These are phyloP conservation scores for Poeciliopsis paucimaculata DNA, from an alignment of 2,797 vertebrate species.

Conservation along the genomic window DNA sequence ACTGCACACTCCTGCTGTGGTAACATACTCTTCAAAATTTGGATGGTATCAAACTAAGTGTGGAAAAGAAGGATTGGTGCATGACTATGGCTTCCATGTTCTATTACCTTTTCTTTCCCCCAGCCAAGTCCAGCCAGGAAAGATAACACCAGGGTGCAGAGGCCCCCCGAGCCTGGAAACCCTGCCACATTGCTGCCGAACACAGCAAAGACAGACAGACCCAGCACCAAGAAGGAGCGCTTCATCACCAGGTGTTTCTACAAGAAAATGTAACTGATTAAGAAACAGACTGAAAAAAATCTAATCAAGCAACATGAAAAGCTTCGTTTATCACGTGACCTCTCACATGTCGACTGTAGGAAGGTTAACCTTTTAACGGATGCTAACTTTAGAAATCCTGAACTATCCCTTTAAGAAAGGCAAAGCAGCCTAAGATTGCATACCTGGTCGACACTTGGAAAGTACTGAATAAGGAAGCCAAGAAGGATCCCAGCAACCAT, in stretches of 20 bases:
- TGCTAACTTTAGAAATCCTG: background rate
- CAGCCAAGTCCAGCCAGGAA: slow-evolving; percentile 92
- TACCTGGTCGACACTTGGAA: slow-evolving; percentile 94
- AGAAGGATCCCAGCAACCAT: slow-evolving; percentile 84
- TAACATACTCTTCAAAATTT: background rate
- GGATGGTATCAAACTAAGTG: background rate
- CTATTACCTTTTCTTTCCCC: slow-evolving; percentile 86
- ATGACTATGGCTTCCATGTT: background rate
- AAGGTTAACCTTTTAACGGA: background rate
- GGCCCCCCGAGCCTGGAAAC: slow-evolving; percentile 94
- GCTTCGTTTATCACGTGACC: background rate
- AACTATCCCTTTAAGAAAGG: background rate
- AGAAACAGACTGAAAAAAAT: background rate
- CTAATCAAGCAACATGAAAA: background rate
- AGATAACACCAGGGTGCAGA: slow-evolving; percentile 91
- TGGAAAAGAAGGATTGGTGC: background rate
- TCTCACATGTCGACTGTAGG: too few relatives aligned
- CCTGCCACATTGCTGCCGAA: slow-evolving; percentile 88
- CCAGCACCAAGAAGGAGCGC: slow-evolving; percentile 88
- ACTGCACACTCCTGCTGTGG: background rate
- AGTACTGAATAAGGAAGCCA: slow-evolving; percentile 91
- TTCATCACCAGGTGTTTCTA: slow-evolving; percentile 87
- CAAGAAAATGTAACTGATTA: slow-evolving; percentile 16
- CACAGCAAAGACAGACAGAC: slow-evolving; percentile 88
- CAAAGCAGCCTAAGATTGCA: slow-evolving; percentile 10